Conservation (phyloP, 2,888 invertebrate species). For the Lasioglossum malachurum region DNA sequence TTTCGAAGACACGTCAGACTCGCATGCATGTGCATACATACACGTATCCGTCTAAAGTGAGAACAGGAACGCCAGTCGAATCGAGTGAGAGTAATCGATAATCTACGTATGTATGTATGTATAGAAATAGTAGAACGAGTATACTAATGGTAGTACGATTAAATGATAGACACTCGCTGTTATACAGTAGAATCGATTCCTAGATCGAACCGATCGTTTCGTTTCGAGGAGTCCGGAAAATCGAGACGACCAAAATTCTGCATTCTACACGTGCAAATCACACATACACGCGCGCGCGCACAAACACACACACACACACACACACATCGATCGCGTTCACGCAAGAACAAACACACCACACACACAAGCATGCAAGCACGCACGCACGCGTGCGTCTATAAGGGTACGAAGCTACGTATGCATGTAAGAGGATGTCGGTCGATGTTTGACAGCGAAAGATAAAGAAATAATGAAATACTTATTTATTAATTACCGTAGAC, state of each 20-base stretch:
- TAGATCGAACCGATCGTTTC: conserved; percentile 4
- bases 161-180: background rate
- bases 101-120: background rate
- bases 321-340: background rate
- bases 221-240: background rate
- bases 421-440: conserved; percentile 75
- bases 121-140: conserved; percentile 1
- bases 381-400: conserved; percentile 39
- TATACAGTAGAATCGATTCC: background rate
- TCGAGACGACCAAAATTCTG: background rate
- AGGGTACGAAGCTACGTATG: conserved; percentile 64
- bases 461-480: conserved; percentile 67
- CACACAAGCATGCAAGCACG: conserved; percentile 14
- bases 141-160: background rate
- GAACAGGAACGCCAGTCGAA: background rate
- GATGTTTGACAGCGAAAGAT: conserved; percentile 78
- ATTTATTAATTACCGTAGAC: conserved; percentile 70
- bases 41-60: background rate
- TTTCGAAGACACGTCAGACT: background rate
- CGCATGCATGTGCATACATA: background rate
- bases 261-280: background rate
- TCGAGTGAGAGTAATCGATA: background rate
- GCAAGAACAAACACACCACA: background rate
- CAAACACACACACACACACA: background rate
- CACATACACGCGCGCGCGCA: too few species aligned